Evolutionary conservation across 2,113 vertebrate genomes (phyloP).

Genomic region (Spilogale gracilis): DNA sequence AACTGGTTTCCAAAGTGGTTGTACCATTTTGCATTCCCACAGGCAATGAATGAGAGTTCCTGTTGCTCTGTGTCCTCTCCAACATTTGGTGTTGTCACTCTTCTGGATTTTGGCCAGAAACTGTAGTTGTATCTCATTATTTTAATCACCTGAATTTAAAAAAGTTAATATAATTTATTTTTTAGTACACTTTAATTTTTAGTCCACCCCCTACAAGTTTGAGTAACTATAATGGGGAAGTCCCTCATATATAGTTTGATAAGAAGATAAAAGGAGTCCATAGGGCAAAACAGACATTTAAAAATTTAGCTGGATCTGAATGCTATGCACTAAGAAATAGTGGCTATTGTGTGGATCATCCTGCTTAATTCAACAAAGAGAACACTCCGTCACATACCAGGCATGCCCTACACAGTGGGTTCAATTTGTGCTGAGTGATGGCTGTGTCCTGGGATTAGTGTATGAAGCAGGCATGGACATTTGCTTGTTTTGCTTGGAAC

Average conservation of each 20-base stretch:
- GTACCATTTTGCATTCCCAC: neutral
- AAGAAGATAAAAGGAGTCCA: neutral
- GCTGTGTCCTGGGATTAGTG: slow-evolving; percentile 30
- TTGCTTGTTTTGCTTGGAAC: slow-evolving; percentile 57
- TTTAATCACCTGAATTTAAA: neutral
- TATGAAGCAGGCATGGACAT: neutral
- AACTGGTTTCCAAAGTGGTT: neutral
- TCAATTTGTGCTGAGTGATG: slow-evolving; percentile 33
- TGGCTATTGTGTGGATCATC: neutral
- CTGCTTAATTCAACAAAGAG: slow-evolving; percentile 41
- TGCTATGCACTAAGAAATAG: neutral
- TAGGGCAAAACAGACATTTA: slow-evolving; percentile 22
- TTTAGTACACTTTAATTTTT: neutral
- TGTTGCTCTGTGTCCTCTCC: neutral
- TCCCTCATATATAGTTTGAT: neutral
- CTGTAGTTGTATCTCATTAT: neutral
- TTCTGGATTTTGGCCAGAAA: neutral
- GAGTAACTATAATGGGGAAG: neutral
- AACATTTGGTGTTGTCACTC: neutral
- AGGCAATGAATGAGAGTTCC: neutral
- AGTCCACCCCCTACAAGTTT: neutral
- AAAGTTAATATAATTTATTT: neutral
- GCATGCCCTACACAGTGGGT: neutral
- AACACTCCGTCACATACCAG: neutral
- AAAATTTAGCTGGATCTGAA: slow-evolving; percentile 29